phyloP scores from a whole-genome alignment of 2,113 vertebrate species.

The Agelaius phoeniceus region DNA sequence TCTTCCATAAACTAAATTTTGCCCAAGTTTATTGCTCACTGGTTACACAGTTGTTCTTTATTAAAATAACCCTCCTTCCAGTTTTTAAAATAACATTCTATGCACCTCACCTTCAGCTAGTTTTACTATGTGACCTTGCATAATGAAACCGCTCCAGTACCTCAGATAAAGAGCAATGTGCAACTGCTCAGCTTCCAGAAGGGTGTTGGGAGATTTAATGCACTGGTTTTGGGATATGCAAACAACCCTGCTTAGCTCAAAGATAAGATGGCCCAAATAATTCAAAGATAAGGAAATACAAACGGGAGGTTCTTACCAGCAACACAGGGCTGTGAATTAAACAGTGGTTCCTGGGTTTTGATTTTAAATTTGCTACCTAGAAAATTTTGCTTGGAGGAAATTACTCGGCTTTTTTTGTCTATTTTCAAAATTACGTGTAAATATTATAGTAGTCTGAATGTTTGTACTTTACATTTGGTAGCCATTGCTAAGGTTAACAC shows the following conservation, averaged over 20 bases:
- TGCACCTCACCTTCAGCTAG: not conserved
- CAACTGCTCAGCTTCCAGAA: constrained; percentile 1
- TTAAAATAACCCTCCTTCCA: not conserved
- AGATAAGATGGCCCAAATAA: constrained; percentile 38
- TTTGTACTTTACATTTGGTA: not conserved
- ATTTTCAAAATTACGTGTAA: not conserved
- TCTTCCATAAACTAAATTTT: constrained; percentile 18
- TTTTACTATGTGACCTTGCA: constrained; percentile 4
- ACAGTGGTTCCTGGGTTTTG: not conserved
- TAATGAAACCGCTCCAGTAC: not conserved
- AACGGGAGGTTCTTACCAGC: not conserved
- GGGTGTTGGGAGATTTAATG: constrained; percentile 20
- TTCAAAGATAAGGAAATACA: constrained; percentile 37
- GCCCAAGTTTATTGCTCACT: constrained; percentile 15
- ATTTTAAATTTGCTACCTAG: not conserved
- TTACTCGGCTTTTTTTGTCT: not conserved
- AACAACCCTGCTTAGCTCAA: constrained; percentile 5
- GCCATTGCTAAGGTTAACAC: not conserved
- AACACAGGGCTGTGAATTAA: not conserved
- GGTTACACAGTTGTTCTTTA: constrained; percentile 14
- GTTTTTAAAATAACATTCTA: not conserved
- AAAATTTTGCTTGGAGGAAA: not conserved
- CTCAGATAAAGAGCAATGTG: constrained; percentile 14
- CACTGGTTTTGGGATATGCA: not conserved
- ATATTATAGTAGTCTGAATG: not conserved